Conservation (phyloP, 2,113 vertebrate species). For the Balaeniceps rex region DNA sequence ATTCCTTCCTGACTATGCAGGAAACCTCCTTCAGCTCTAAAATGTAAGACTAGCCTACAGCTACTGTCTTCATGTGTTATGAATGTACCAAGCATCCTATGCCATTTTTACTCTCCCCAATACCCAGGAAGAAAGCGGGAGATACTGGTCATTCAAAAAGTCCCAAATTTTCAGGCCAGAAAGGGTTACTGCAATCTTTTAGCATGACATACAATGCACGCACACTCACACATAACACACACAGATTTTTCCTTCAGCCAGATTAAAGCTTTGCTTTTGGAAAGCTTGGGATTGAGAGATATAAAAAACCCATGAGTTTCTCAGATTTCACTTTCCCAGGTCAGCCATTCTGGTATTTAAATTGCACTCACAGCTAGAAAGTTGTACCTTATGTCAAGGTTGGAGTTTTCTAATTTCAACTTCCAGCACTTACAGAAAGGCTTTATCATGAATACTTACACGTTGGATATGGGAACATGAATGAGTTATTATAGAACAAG, state of each 20-base stretch:
- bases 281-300: not conserved
- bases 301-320: accelerated
- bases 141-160: not conserved
- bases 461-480: not conserved
- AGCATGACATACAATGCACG: not conserved
- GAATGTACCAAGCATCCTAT: not conserved
- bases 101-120: not conserved
- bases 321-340: not conserved
- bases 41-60: not conserved
- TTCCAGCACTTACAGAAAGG: not conserved
- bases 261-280: not conserved
- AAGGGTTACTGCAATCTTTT: not conserved
- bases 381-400: not conserved
- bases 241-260: not conserved
- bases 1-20: not conserved
- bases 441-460: not conserved
- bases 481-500: not conserved
- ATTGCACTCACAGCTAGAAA: not conserved
- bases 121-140: not conserved
- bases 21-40: not conserved
- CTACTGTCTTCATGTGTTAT: not conserved
- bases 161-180: not conserved
- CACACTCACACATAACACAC: not conserved
- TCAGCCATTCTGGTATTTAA: not conserved
- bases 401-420: not conserved